Evolutionary conservation across 2,888 invertebrate species (phyloP).

Genomic region (Gordius sp.): DNA sequence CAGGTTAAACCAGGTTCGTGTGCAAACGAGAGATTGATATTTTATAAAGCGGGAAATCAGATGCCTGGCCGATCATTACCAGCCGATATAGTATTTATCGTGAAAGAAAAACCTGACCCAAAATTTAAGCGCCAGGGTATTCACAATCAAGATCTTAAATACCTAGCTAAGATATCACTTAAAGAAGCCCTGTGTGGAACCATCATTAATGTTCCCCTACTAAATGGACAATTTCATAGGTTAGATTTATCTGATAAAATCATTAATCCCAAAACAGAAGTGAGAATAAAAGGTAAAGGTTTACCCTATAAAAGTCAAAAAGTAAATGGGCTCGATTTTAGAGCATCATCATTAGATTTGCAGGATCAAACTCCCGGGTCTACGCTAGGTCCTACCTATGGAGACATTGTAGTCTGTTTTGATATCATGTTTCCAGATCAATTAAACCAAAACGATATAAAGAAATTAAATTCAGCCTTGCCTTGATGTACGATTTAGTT

Average conservation of each 20-base stretch:
- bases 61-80: background rate
- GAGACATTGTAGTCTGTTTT: background rate
- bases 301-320: background rate
- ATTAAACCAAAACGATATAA: background rate
- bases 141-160: background rate
- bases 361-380: too few relatives aligned
- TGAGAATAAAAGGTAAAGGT: background rate
- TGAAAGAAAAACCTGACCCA: background rate
- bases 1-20: background rate
- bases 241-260: background rate
- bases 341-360: too few relatives aligned
- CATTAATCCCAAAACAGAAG: background rate
- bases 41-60: constrained; percentile 3
- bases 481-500: background rate
- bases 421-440: background rate
- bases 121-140: background rate
- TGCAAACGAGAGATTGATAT: background rate
- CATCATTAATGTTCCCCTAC: background rate
- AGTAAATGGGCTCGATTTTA: too few relatives aligned
- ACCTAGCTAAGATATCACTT: background rate
- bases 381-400: too few relatives aligned
- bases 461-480: background rate
- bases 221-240: background rate
- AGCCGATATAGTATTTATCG: background rate
- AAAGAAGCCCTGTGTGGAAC: background rate